A percentile compares a stretch with the other conserved stretches of the same genome.
Evolutionary conservation across 2,113 vertebrate species (phyloP).

Genomic region (Oceanodroma tethys): DNA sequence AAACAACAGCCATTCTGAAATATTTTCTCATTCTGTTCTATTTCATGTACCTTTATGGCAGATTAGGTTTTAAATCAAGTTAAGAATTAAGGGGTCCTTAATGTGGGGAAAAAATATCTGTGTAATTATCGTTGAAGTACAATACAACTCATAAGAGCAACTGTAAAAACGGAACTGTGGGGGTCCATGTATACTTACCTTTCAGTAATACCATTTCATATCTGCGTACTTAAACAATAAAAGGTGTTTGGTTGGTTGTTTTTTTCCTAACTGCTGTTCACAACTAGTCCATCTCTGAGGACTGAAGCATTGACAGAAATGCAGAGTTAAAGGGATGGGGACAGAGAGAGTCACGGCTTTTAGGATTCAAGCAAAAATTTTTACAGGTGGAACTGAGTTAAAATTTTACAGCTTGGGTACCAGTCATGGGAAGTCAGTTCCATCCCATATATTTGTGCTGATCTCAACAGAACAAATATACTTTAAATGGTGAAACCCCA

Average conservation of each 20-base stretch:
- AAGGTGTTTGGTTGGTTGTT: neutral
- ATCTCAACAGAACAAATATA: neutral
- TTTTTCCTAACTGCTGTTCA: neutral
- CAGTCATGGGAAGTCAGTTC: neutral
- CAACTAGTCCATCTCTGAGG: neutral
- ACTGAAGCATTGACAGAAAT: neutral
- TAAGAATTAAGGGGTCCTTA: neutral
- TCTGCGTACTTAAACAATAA: slow-evolving; percentile 30
- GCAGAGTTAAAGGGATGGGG: neutral
- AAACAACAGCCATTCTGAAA: neutral
- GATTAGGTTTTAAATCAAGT: neutral
- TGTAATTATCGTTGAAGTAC: neutral
- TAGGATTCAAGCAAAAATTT: neutral
- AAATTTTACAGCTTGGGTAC: neutral
- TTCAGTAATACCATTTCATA: neutral
- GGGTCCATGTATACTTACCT: neutral
- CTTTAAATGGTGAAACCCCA: neutral
- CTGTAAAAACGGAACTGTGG: neutral
- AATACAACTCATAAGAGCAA: neutral
- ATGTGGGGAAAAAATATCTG: neutral
- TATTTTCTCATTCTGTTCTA: slow-evolving; percentile 36
- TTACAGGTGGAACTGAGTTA: neutral
- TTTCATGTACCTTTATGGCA: neutral
- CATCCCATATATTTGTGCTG: neutral
- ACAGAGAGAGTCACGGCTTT: neutral